Evolutionary conservation across 2,797 vertebrate genomes (phyloP).

Genomic region (Acipenser ruthenus): DNA sequence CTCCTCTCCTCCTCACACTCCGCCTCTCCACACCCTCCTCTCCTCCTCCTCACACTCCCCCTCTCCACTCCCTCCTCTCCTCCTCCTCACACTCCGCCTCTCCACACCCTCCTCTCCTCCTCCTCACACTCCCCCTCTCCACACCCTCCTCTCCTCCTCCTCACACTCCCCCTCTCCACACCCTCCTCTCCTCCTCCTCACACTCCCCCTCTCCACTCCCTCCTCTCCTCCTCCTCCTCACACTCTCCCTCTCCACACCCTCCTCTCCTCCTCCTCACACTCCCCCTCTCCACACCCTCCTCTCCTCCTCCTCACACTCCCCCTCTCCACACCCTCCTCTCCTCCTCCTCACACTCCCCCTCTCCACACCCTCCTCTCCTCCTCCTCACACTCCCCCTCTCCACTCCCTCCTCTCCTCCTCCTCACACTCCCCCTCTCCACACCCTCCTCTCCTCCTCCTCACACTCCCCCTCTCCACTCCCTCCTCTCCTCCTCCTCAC

Average conservation of each 20-base stretch:
- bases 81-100: background rate
- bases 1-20: background rate
- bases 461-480: background rate
- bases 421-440: background rate
- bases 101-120: background rate
- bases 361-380: background rate
- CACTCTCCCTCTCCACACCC: background rate
- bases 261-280: slow-evolving; percentile 15
- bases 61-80: background rate
- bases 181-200: background rate
- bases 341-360: slow-evolving; percentile 3
- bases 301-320: background rate
- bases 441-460: background rate
- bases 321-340: slow-evolving; percentile 11
- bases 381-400: slow-evolving; percentile 12
- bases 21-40: background rate
- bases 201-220: background rate
- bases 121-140: background rate
- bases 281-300: background rate
- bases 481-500: background rate
- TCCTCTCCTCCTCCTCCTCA: slow-evolving; percentile 2
- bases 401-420: too few species aligned
- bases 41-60: background rate
- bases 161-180: background rate
- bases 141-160: background rate